Conservation (phyloP, 2,888 invertebrate species). For the Polymixis lichenea region DNA sequence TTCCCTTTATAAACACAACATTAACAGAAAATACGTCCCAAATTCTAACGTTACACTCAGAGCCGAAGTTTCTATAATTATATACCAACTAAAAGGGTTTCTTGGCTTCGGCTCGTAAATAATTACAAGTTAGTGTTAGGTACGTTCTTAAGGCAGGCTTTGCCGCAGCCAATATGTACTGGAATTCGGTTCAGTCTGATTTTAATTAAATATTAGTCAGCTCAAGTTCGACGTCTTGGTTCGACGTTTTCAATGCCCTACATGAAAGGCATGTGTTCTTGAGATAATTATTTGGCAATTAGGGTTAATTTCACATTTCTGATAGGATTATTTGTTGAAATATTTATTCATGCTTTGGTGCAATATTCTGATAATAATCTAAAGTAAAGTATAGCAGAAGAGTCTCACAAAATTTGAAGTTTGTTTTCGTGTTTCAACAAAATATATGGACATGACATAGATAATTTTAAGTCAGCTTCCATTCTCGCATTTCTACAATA, state of each 20-base stretch:
- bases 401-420: not conserved
- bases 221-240: constrained; percentile 27
- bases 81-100: constrained; percentile 51
- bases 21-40: constrained; percentile 9
- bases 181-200: constrained; percentile 48
- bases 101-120: constrained; percentile 45
- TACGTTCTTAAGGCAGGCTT: constrained; percentile 49
- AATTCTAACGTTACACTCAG: constrained; percentile 25
- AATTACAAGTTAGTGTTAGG: constrained; percentile 56
- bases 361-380: not conserved
- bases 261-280: constrained; percentile 13
- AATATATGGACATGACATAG: not conserved
- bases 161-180: constrained; percentile 39
- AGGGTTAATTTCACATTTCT: not conserved
- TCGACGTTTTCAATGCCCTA: not conserved
- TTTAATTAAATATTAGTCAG: constrained; percentile 55
- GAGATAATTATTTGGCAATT: constrained; percentile 32
- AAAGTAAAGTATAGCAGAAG: not conserved
- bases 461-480: not conserved
- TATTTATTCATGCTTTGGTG: not conserved
- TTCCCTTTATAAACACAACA: constrained; percentile 11
- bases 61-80: constrained; percentile 52
- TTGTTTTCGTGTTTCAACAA: not conserved
- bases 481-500: not conserved
- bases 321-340: not conserved